A percentile compares a stretch with the other conserved stretches of the same genome.
phyloP scores from a whole-genome alignment of 2,888 invertebrate genomes.

The Empis stercorea region DNA sequence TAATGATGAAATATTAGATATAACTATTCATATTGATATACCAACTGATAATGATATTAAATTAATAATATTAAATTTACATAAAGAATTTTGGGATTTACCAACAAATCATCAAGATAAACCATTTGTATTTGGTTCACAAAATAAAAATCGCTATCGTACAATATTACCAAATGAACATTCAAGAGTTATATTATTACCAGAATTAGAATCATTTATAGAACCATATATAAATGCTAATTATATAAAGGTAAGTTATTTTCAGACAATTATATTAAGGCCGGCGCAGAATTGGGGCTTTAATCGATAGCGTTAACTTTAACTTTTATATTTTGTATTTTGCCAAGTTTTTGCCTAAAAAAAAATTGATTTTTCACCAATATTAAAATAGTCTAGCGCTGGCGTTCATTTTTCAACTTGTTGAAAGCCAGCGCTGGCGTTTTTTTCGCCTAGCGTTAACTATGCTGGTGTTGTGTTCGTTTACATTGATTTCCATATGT shows the following conservation, averaged over 20 bases:
- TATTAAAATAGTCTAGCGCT: too few species aligned
- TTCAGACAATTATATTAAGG: neutral
- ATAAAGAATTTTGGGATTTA: constrained; percentile 90
- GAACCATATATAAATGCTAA: constrained; percentile 83
- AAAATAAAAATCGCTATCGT: constrained; percentile 79
- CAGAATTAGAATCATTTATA: constrained; percentile 21
- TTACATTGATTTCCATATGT: too few species aligned
- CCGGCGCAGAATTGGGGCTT: too few species aligned
- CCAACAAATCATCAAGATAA: constrained; percentile 86
- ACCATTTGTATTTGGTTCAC: constrained; percentile 77
- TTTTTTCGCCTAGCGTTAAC: too few species aligned
- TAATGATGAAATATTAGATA: constrained; percentile 5
- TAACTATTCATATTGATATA: constrained; percentile 20
- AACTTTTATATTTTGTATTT: neutral
- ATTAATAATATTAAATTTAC: constrained; percentile 49
- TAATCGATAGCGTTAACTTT: too few species aligned
- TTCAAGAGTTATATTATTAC: constrained; percentile 58
- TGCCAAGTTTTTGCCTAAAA: too few species aligned
- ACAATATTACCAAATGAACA: constrained; percentile 82
- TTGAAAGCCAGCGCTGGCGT: too few species aligned
- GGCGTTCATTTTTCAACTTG: too few species aligned
- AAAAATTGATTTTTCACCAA: too few species aligned
- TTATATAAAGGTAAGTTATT: constrained; percentile 66
- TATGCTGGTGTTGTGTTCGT: too few species aligned
- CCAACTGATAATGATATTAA: constrained; percentile 50